These are phyloP conservation scores for Acanthisitta chloris DNA, from an alignment of 2,113 vertebrate species.

Conservation along the genomic window DNA sequence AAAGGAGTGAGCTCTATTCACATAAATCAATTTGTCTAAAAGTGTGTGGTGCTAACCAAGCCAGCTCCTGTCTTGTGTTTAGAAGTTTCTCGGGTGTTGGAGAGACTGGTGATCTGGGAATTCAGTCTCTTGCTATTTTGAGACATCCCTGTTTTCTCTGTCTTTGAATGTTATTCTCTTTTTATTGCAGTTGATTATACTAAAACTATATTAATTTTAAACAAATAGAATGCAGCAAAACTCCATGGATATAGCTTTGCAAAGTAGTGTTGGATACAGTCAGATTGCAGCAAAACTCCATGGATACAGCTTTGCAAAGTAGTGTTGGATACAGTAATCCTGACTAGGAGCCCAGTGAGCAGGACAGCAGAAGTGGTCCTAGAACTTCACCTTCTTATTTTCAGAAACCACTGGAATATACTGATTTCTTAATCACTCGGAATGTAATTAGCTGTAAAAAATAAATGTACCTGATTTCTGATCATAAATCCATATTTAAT, in stretches of 20 bases:
- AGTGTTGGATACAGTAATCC: not conserved
- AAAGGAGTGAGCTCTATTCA: not conserved
- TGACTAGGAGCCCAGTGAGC: accelerated
- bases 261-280: not conserved
- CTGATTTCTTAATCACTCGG: not conserved
- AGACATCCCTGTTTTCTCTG: not conserved
- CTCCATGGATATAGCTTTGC: not conserved
- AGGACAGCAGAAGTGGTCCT: not conserved
- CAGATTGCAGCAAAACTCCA: not conserved
- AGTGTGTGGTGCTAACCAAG: not conserved
- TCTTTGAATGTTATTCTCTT: not conserved
- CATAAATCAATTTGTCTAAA: not conserved
- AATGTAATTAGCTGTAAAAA: not conserved
- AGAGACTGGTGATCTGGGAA: not conserved
- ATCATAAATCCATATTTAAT: slow-evolving; percentile 1
- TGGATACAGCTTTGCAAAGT: not conserved
- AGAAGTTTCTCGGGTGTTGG: not conserved
- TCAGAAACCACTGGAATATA: not conserved
- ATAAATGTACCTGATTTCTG: not conserved
- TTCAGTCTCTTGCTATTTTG: not conserved
- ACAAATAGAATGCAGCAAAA: not conserved
- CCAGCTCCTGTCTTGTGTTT: not conserved
- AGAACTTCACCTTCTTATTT: not conserved
- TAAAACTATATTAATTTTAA: not conserved
- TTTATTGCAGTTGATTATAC: not conserved